Evolutionary conservation across 2,797 vertebrate species (phyloP).

Genomic region (Molossus molossus): DNA sequence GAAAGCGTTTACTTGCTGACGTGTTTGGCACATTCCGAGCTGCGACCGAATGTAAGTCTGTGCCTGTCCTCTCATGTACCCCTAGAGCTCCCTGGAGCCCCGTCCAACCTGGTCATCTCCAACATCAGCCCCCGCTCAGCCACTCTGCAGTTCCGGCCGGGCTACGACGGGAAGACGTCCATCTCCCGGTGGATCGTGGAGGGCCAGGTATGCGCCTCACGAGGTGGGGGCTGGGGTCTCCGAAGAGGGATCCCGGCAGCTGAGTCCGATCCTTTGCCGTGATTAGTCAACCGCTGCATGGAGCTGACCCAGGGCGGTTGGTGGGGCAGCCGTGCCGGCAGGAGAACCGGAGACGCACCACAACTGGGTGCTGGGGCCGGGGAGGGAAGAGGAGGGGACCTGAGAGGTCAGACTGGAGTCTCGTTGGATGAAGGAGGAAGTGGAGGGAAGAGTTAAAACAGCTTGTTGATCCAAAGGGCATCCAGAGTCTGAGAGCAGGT

Average conservation of each 20-base stretch:
- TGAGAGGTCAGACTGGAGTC: background rate
- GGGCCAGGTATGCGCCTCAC: conserved; percentile 92
- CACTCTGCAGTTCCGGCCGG: conserved; percentile 94
- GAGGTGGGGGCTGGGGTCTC: rapidly evolving
- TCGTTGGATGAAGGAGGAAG: rapidly evolving
- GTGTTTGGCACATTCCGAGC: rapidly evolving
- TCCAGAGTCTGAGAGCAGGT: background rate
- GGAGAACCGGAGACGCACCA: background rate
- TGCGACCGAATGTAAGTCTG: rapidly evolving
- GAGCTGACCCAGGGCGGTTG: rapidly evolving
- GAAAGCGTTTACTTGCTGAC: background rate
- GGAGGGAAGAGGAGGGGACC: background rate
- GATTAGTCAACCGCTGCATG: rapidly evolving
- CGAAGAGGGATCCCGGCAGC: rapidly evolving
- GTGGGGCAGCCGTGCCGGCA: background rate
- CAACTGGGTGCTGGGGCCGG: rapidly evolving
- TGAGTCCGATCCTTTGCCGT: background rate
- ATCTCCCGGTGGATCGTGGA: conserved; percentile 96
- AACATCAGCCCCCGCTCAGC: conserved; percentile 98
- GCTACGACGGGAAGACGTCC: conserved; percentile 95
- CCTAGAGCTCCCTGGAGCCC: conserved; percentile 96
- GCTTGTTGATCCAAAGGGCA: background rate
- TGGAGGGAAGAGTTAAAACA: rapidly evolving
- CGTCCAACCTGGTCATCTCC: conserved; percentile 96
- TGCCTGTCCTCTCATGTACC: background rate